Percentiles rank a stretch among this genome's conserved stretches.
Evolutionary conservation across 2,797 vertebrate genomes (phyloP).

Genomic region (Balearica regulorum): DNA sequence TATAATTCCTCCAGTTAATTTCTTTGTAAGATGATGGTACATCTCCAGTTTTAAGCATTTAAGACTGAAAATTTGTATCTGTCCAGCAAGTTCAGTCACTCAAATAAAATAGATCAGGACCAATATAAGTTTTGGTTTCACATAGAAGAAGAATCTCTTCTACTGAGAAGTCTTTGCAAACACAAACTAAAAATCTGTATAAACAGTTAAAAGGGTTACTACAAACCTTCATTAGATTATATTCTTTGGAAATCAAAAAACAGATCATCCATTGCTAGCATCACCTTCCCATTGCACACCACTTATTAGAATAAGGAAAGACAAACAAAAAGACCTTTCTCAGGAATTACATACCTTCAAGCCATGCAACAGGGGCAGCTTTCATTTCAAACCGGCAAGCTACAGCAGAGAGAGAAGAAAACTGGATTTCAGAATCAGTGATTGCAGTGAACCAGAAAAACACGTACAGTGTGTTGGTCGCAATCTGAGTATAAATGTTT

Average conservation of each 20-base stretch:
- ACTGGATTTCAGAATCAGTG: not conserved
- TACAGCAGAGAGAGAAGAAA: not conserved
- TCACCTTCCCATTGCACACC: not conserved
- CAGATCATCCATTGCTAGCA: not conserved
- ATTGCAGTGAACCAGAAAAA: not conserved
- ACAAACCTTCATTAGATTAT: not conserved
- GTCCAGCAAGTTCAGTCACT: not conserved
- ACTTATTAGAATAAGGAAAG: not conserved
- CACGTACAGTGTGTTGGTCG: not conserved
- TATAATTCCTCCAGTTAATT: not conserved
- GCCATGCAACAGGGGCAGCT: not conserved
- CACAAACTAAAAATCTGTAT: not conserved
- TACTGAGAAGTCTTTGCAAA: not conserved
- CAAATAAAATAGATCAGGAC: not conserved
- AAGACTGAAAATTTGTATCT: not conserved
- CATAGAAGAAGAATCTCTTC: not conserved
- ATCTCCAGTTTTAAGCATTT: not conserved
- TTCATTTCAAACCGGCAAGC: not conserved
- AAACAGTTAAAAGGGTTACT: not conserved
- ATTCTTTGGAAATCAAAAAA: not conserved
- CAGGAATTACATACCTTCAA: not conserved
- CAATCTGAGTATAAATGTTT: not conserved
- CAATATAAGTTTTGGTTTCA: not conserved
- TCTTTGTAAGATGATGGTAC: not conserved
- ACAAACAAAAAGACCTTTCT: not conserved